Base-by-base conservation (phyloP, 2,797 vertebrate genomes). In the Scolopax bukidnonensis region DNA sequence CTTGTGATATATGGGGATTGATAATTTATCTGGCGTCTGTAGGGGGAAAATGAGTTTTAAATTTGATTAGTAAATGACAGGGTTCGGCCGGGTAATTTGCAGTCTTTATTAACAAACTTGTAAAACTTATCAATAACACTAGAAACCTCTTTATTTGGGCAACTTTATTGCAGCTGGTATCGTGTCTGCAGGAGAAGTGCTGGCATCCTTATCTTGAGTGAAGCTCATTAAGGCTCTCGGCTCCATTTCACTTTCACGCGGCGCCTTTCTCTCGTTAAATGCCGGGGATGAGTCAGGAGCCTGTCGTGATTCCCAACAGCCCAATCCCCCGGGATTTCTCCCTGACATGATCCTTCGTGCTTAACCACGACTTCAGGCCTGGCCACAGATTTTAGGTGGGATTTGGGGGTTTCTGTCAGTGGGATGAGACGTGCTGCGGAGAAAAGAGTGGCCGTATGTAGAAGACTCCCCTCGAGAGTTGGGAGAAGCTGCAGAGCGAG, bases 11-110 rank as follows among this genome's bases (percentile, higher is more conserved):
- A 45, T 75, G 73, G 95, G 97, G 94, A 96, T 93, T 96, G 97
- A 96, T 97, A 92, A 96, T 95, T 97, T 95, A 76, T 94, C 97
- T 94, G 85, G 84, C 87, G 71, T 90, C 96, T 93, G 92, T 84
- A 89, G 97, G 94, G 97, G 95, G 97, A 95, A 87, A 97, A 95
- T 50, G 85, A 95, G 90, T 94, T 78, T 96, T 96, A 96, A 94
- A 93, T 97, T 94, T 97, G 97, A 97, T 97, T 91, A 96, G 96
- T 87, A 96, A 96, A 96, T 93, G 97, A 92, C 96, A 97, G 96
- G 91, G 96, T 97, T 97, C 87, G 93, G 94, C 94, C 78, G n/a
- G 88, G 90, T 93, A 95, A 96, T 97, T 97, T 96, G 87, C 96
- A 64, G 73, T 89, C 93, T 97, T 96, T 95, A 95, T 97, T 97